phyloP scores from a whole-genome alignment of 2,888 invertebrate species.

The Platycheirus albimanus region DNA sequence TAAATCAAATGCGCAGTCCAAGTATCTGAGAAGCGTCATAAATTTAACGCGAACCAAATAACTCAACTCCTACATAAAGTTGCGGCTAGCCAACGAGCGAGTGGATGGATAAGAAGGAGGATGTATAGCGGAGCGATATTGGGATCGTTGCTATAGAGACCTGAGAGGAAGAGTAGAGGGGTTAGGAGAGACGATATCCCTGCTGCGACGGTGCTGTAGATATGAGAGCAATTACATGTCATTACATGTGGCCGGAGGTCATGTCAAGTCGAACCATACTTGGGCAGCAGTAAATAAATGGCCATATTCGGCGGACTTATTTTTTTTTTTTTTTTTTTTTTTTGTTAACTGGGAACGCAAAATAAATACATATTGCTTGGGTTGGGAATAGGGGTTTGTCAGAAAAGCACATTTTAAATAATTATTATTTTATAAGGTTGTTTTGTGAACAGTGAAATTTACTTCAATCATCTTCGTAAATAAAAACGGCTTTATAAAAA shows the following conservation, averaged over 20 bases:
- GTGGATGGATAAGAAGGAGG: conserved; percentile 1
- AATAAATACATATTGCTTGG: conserved; percentile 1
- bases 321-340: too few species aligned
- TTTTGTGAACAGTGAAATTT: too few species aligned
- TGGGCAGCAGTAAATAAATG: conserved; percentile 56
- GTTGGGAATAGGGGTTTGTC: conserved; percentile 9
- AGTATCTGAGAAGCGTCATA: conserved; percentile 67
- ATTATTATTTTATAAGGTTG: too few species aligned
- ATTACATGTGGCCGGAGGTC: conserved; percentile 73
- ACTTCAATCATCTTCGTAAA: too few species aligned
- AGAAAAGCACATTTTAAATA: conserved; percentile 2
- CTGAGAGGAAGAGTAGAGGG: conserved; percentile 7
- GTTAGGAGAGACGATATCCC: conserved; percentile 20
- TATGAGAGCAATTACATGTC: conserved; percentile 73
- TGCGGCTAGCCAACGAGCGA: background rate
- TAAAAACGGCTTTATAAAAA: too few species aligned
- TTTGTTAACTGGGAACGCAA: conserved; percentile 23
- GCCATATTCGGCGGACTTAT: conserved; percentile 54
- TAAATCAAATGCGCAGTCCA: conserved; percentile 61
- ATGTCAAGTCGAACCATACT: conserved; percentile 61
- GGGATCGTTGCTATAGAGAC: conserved; percentile 30
- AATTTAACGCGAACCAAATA: conserved; percentile 71
- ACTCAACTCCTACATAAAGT: conserved; percentile 71
- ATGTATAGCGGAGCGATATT: conserved; percentile 19
- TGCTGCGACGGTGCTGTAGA: conserved; percentile 55